phyloP scores from a whole-genome alignment of 2,113 vertebrate species.

The Herpetotheres cachinnans region DNA sequence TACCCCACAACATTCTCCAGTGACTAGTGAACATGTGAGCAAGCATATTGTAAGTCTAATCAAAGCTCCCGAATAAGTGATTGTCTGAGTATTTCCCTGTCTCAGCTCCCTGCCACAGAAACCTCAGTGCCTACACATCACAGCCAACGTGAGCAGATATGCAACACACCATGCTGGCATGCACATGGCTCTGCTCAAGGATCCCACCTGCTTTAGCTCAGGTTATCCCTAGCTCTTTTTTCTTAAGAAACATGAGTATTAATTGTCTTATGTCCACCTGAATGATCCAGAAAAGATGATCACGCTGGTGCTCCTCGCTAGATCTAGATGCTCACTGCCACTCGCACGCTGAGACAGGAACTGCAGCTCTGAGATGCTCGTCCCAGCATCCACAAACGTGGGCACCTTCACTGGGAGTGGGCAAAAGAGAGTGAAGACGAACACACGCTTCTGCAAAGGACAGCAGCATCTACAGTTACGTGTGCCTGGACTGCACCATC shows the following conservation, averaged over 20 bases:
- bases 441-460: background rate
- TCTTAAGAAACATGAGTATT: background rate
- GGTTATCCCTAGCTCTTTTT: background rate
- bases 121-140: background rate
- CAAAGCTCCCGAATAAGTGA: background rate
- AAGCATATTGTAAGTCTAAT: background rate
- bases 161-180: too few species aligned
- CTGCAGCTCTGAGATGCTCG: background rate
- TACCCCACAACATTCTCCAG: background rate
- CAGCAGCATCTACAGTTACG: background rate
- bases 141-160: fast-evolving
- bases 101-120: background rate
- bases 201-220: background rate
- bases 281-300: background rate
- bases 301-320: background rate
- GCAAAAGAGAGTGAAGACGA: background rate
- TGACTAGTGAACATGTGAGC: background rate
- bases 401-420: background rate
- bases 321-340: background rate
- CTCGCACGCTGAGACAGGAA: background rate
- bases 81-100: background rate
- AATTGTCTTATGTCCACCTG: background rate
- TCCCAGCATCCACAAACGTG: background rate
- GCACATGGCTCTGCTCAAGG: background rate
- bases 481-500: background rate